phyloP scores from a whole-genome alignment of 2,797 vertebrate genomes.

The Periophthalmus magnuspinnatus region DNA sequence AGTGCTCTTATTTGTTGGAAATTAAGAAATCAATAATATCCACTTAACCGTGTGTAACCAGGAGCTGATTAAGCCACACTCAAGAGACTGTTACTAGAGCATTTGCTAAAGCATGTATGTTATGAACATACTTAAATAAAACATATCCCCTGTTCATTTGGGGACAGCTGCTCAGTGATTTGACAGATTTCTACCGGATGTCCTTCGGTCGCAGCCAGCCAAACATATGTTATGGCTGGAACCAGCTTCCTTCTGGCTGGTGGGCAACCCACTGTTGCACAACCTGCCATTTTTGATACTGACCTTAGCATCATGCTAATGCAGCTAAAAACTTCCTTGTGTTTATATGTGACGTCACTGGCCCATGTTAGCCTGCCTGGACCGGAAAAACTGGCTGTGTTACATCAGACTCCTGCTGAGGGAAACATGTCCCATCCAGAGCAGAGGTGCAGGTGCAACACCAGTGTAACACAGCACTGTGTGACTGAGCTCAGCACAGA shows the following conservation, averaged over 20 bases:
- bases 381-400: conserved; percentile 64
- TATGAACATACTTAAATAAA: not conserved
- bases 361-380: conserved; percentile 12
- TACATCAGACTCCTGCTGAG: not conserved
- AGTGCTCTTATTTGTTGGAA: conserved; percentile 26
- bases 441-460: not conserved
- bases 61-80: not conserved
- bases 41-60: conserved; percentile 14
- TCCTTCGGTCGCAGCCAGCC: not conserved
- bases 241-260: not conserved
- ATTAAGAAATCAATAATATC: conserved; percentile 55
- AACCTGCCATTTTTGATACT: not conserved
- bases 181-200: conserved; percentile 1
- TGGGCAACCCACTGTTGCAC: not conserved
- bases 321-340: not conserved
- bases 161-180: not conserved
- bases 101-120: not conserved
- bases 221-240: not conserved
- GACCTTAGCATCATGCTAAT: not conserved
- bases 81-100: not conserved
- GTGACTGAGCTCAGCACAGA: not conserved
- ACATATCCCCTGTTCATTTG: not conserved
- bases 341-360: not conserved
- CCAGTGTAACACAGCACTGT: not conserved
- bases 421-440: conserved; percentile 8